Evolutionary conservation across 2,113 vertebrate species (phyloP), one percentile per base, ranked within the genome.

Genomic region (Microtus oregoni): DNA sequence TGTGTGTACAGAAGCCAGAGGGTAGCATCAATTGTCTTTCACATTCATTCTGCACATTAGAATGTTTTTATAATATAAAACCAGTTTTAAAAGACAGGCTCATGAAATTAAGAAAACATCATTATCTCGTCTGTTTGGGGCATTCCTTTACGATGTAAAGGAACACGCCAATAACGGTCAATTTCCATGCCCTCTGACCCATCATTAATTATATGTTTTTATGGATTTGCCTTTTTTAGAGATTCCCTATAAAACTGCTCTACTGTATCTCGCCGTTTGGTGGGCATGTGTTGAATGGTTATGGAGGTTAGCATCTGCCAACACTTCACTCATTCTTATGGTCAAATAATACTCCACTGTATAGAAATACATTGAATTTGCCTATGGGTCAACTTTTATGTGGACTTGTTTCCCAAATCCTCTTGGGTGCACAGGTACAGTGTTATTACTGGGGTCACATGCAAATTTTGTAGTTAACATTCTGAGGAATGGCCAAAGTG

Each of bases 301-400:
- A 92, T 47, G 17, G 0, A 41, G 24, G 24, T 73, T 81, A 61
- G 41, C 26, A 14, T 88, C 32, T 77, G 55, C 82, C 15, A 67
- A 58, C 12, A 72, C 5, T 76, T 87, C 83, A 90, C 67, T 94
- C 86, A 90, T 68, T 93, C 86, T 73, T 63, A 63, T 58, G 47
- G 41, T 79, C 28, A 79, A 58, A 28, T 72, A 86, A 61, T 47
- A 91, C n/a, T 76, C n/a, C n/a, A 81, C 6, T 67, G 4, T 5
- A 87, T 13, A 8, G 32, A 38, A 67, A 47, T 8, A 81, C 38
- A 83, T 65, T 90, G 87, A 89, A 4, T 28, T 81, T 92, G 70
- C 63, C 19, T 67, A 13, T 78, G 20, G 89, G 77, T 58, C 68
- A 14, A 67, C 58, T 30, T 41, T 72, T 91, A 38, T 24, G 26